phyloP scores from a whole-genome alignment of 2,888 invertebrate genomes.

The Andrena praecox region DNA sequence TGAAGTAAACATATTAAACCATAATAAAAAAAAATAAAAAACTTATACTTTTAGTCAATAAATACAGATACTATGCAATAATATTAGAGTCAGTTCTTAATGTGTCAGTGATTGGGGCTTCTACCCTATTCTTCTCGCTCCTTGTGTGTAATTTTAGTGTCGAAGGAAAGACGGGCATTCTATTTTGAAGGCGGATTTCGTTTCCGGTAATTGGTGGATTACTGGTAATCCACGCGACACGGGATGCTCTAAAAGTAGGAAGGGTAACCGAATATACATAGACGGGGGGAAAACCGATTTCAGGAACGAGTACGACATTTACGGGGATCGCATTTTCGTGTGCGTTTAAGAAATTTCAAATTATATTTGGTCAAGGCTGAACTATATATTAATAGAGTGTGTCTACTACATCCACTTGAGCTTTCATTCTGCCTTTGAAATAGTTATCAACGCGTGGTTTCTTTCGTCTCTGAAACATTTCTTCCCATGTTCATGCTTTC shows the following conservation, averaged over 20 bases:
- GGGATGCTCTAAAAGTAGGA: neutral
- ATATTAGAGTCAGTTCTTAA: too few species aligned
- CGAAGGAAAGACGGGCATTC: neutral
- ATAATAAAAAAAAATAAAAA: too few species aligned
- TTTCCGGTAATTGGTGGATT: constrained; percentile 6
- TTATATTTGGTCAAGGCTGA: neutral
- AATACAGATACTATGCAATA: too few species aligned
- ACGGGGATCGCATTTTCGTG: neutral
- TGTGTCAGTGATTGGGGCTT: too few species aligned
- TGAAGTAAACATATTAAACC: too few species aligned
- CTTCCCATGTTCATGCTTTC: too few species aligned
- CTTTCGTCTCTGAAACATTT: too few species aligned
- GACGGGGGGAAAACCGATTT: neutral
- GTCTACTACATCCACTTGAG: too few species aligned
- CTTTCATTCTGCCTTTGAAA: too few species aligned
- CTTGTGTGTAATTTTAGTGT: neutral
- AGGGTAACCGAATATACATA: neutral
- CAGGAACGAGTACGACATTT: neutral
- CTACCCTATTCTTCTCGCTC: neutral
- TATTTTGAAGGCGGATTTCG: neutral
- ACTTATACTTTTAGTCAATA: too few species aligned
- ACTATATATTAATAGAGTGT: too few species aligned
- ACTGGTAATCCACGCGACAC: constrained; percentile 6
- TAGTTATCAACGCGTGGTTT: too few species aligned
- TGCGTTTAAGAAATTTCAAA: neutral